Base-by-base conservation (phyloP, 2,113 vertebrate genomes). In the Sinocyclocheilus maitianheensis region DNA sequence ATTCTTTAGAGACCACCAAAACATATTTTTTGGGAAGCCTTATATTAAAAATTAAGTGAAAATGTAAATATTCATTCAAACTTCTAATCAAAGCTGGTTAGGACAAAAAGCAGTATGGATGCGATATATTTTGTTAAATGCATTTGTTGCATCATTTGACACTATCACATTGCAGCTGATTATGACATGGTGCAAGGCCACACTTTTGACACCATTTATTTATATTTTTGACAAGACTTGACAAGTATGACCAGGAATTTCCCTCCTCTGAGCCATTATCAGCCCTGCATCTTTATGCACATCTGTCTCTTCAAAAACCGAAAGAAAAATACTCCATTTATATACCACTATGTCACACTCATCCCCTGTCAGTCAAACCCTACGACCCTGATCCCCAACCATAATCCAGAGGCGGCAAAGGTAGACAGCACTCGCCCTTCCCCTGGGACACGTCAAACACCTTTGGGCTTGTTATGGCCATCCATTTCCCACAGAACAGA, bases 291-390 rank as follows among this genome's bases (percentile, higher is more conserved):
- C 58, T 80, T 80, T 80, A 80, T 22, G 13, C 55, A 80, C 55
- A 80, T 80, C 34, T 84, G 34, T 43, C 51, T 84, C 51, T 84
- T 55, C 18, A 46, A 83, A 74, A 34, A 48, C 13, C 0, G 5
- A 51, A 69, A 69, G 46, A 53, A 71, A 84, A 84, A 74, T 24
- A 75, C 51, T 60, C 67, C 24, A 24, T 75, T 84, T 37, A 72
- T 74, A 53, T 58, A 84, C 82, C 82, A 84, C 69, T 77, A 77
- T 77, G 79, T 83, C 48, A 76, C 58, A 81, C 58, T 81, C 80
- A 24, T 86, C 30, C 63, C 46, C 46, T n/a, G 80, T 67, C 80
- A 87, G 18, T 77, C 75, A 43, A 46, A 51, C 5, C 60, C 60
- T 53, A 8, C 22, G 58, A 69, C 79, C 80, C 80, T 9, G 48